Conservation (phyloP, 2,797 vertebrate species). For the Pelochelys cantorii region DNA sequence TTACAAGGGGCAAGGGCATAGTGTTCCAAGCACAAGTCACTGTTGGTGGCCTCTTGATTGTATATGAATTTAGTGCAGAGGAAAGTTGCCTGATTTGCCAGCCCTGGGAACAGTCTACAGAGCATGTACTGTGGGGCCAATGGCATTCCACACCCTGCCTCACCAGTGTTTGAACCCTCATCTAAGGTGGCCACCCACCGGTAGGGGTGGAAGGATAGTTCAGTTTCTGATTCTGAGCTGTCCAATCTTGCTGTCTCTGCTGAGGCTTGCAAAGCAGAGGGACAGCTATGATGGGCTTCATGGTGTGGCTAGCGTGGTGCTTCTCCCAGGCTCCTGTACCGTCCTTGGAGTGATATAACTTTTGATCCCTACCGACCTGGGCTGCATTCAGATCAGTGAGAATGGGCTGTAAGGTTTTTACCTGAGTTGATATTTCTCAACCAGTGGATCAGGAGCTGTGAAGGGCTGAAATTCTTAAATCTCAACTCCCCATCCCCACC, state of each 20-base stretch:
- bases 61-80: not conserved
- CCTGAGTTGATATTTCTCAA: not conserved
- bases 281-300: not conserved
- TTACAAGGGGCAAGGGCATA: not conserved
- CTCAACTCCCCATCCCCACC: too few species aligned
- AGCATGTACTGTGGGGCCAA: not conserved
- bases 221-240: not conserved
- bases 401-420: not conserved
- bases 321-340: not conserved
- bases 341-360: not conserved
- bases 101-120: not conserved
- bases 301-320: not conserved
- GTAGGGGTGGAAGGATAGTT: not conserved
- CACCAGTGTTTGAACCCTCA: not conserved
- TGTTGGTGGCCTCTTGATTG: not conserved
- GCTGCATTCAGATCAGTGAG: not conserved
- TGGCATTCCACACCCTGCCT: not conserved
- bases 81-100: not conserved
- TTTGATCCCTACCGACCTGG: not conserved
- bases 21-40: not conserved
- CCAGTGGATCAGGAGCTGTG: not conserved
- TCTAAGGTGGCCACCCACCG: not conserved
- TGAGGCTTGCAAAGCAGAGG: not conserved
- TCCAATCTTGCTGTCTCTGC: not conserved
- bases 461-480: too few species aligned